These are phyloP conservation scores for Poeciliopsis retropinna DNA, from an alignment of 2,113 vertebrate species.

Conservation along the genomic window DNA sequence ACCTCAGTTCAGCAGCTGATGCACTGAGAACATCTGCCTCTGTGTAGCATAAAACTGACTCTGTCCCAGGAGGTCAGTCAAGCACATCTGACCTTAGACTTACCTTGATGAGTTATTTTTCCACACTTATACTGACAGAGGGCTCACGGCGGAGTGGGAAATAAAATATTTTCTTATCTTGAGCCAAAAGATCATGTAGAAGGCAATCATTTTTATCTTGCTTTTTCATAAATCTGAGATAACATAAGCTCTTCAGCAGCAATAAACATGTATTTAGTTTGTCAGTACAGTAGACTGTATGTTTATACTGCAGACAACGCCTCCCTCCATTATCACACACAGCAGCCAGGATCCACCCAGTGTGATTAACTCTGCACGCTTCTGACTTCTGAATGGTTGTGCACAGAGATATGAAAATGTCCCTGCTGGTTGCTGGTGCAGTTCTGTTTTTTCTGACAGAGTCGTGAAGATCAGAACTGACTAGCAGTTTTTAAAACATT, in stretches of 20 bases:
- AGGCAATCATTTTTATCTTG: not conserved
- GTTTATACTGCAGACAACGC: constrained; percentile 14
- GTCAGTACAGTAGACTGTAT: not conserved
- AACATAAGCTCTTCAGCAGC: not conserved
- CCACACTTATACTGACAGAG: not conserved
- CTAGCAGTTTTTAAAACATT: no score
- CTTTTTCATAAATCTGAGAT: not conserved
- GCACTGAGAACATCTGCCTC: constrained; percentile 44
- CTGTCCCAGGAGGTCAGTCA: constrained; percentile 7
- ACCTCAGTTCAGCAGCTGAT: constrained; percentile 40
- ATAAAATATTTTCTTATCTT: not conserved
- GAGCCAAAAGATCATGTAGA: not conserved
- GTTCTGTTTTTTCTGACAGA: no score
- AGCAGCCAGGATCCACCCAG: constrained; percentile 64
- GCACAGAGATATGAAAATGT: constrained; percentile 63
- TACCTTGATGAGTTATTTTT: not conserved
- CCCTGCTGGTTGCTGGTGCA: not conserved
- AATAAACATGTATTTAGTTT: not conserved
- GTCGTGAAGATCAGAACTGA: no score
- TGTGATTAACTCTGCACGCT: constrained; percentile 22
- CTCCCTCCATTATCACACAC: constrained; percentile 50
- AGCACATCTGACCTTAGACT: constrained; percentile 14
- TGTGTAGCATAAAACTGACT: constrained; percentile 10
- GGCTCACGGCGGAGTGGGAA: not conserved
- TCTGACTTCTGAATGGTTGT: constrained; percentile 20